Percentiles rank a stretch among this genome's conserved stretches.
phyloP scores from a whole-genome alignment of 64 coral and sea anemone genomes.

The Orbicella faveolata region DNA sequence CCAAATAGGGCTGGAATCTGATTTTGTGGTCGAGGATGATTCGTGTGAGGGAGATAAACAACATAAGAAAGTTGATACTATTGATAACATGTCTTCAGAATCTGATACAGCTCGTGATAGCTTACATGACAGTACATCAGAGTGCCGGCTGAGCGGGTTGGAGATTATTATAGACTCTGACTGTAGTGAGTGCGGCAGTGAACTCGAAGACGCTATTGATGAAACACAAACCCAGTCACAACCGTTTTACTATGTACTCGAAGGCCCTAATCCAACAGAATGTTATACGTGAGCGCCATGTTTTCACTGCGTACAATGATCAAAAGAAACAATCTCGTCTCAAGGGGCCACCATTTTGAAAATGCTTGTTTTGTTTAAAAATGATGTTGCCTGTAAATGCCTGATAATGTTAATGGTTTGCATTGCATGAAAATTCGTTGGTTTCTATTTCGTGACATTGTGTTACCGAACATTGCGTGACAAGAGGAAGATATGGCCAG shows the following conservation, averaged over 20 bases:
- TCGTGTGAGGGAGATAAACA: neutral
- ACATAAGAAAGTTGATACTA: neutral
- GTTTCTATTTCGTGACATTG: no score
- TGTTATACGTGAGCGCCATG: neutral
- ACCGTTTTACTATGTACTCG: conserved; percentile 28
- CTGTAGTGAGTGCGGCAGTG: neutral
- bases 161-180: conserved; percentile 23
- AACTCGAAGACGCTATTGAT: neutral
- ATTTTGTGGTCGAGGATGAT: neutral
- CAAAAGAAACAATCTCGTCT: no score
- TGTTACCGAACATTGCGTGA: no score
- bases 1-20: neutral
- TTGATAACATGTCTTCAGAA: neutral
- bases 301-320: neutral
- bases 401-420: no score
- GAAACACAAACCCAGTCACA: conserved; percentile 19
- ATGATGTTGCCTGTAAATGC: no score
- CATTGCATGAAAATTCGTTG: no score
- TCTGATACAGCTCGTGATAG: neutral
- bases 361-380: no score
- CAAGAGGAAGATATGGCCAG: no score
- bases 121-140: neutral
- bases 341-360: no score
- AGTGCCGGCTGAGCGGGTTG: neutral
- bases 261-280: neutral